These are phyloP conservation scores for Ophraella communa DNA, from an alignment of 2,888 invertebrate genomes.

Conservation along the genomic window DNA sequence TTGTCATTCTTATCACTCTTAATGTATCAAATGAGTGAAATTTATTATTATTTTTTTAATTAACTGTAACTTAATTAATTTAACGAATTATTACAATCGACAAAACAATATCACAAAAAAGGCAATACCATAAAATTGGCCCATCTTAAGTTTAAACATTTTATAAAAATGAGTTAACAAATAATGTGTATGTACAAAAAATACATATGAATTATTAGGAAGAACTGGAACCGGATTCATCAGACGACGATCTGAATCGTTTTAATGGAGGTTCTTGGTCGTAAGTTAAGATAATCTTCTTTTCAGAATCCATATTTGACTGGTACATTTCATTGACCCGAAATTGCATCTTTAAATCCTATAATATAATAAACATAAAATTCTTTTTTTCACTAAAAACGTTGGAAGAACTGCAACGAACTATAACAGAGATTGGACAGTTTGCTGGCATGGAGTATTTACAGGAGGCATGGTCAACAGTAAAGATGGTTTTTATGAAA, in stretches of 20 bases:
- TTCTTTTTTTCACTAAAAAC: too few species aligned
- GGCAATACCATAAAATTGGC: not conserved
- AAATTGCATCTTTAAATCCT: slow-evolving; percentile 33
- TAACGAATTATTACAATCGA: not conserved
- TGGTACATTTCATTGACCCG: slow-evolving; percentile 26
- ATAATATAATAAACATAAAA: slow-evolving; percentile 23
- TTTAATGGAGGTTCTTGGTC: slow-evolving; percentile 20
- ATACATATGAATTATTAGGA: slow-evolving; percentile 2
- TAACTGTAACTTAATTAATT: not conserved
- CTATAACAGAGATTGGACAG: not conserved
- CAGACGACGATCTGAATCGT: slow-evolving; percentile 28
- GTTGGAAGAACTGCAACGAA: not conserved
- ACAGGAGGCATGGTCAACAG: too few species aligned
- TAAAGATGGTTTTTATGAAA: too few species aligned
- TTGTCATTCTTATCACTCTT: not conserved
- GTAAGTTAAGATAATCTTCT: slow-evolving; percentile 14
- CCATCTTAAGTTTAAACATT: not conserved
- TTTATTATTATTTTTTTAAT: not conserved
- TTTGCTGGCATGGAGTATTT: too few species aligned
- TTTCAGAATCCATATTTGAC: slow-evolving; percentile 1
- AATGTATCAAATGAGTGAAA: not conserved
- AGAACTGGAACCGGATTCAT: slow-evolving; percentile 16
- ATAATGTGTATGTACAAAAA: not conserved
- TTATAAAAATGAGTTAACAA: not conserved
- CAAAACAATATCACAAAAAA: not conserved